A percentile compares a stretch with the other conserved stretches of the same genome.
Conservation (phyloP, 35 echinoderm and acorn worm species). For the Amphiura filiformis region DNA sequence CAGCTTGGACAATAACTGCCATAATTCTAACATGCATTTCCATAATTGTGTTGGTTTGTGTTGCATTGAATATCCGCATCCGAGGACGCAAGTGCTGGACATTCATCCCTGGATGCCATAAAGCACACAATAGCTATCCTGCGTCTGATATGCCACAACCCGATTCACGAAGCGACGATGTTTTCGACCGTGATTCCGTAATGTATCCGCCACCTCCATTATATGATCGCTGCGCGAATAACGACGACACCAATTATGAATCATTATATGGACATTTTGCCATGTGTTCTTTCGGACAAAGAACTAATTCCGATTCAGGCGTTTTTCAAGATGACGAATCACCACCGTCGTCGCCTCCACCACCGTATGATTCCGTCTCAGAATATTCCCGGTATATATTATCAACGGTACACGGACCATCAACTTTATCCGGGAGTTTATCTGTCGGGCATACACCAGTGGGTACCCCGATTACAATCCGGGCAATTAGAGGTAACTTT, state of each 20-base stretch:
- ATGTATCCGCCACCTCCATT: neutral
- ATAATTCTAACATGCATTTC: neutral
- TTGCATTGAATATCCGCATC: neutral
- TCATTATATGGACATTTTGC: neutral
- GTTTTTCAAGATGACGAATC: slow-evolving; percentile 1
- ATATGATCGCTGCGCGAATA: neutral
- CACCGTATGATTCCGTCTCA: neutral
- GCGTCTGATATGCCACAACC: no score
- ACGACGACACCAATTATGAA: neutral
- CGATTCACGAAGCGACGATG: neutral
- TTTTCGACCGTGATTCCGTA: neutral
- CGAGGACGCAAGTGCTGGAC: neutral
- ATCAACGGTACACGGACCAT: neutral
- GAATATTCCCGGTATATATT: neutral
- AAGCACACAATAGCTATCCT: neutral
- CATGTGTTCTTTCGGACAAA: neutral
- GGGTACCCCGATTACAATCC: neutral
- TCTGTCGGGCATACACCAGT: neutral
- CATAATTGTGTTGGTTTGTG: neutral
- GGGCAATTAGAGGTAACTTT: neutral
- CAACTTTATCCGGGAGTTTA: neutral
- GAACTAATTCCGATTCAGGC: neutral
- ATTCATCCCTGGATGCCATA: neutral
- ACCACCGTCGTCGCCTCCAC: neutral
- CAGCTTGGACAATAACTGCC: neutral